Percentiles rank a stretch among this genome's conserved stretches.
Evolutionary conservation across 2,113 vertebrate genomes (phyloP).

Genomic region (Xiphias gladius): DNA sequence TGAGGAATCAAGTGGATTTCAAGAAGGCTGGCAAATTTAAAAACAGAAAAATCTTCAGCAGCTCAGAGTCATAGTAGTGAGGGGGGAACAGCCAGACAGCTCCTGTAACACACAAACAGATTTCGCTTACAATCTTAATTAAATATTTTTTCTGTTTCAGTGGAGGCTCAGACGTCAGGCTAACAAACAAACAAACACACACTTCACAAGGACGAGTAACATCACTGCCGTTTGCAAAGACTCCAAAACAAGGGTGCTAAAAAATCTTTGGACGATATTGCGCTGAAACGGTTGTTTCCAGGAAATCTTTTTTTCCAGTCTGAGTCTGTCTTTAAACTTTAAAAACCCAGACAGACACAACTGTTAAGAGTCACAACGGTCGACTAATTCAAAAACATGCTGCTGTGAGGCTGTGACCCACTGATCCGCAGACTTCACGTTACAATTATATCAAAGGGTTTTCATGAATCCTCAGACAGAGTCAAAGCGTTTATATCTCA

Average conservation of each 20-base stretch:
- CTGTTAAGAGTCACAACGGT: background rate
- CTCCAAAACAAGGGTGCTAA: conserved; percentile 2
- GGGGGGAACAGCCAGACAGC: conserved; percentile 33
- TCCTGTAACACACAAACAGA: conserved; percentile 74
- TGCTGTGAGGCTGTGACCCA: background rate
- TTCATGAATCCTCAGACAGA: background rate
- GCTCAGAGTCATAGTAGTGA: conserved; percentile 62
- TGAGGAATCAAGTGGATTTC: conserved; percentile 46
- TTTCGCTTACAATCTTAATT: conserved; percentile 43
- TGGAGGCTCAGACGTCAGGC: conserved; percentile 8
- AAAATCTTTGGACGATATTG: background rate
- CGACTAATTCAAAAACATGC: conserved; percentile 10
- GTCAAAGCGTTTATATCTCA: background rate
- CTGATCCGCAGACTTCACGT: conserved; percentile 8
- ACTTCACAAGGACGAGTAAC: conserved; percentile 38
- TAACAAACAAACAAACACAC: conserved; percentile 45
- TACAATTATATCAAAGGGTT: conserved; percentile 1
- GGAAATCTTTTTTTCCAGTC: conserved; percentile 14
- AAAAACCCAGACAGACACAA: conserved; percentile 3
- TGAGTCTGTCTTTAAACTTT: conserved; percentile 14
- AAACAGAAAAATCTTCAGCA: conserved; percentile 64
- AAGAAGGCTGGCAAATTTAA: background rate
- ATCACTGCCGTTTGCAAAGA: conserved; percentile 25
- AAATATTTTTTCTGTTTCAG: conserved; percentile 41
- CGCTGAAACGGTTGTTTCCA: conserved; percentile 8